These are phyloP conservation scores for Halichoeres trimaculatus DNA, from an alignment of 2,113 vertebrate genomes.

Conservation along the genomic window DNA sequence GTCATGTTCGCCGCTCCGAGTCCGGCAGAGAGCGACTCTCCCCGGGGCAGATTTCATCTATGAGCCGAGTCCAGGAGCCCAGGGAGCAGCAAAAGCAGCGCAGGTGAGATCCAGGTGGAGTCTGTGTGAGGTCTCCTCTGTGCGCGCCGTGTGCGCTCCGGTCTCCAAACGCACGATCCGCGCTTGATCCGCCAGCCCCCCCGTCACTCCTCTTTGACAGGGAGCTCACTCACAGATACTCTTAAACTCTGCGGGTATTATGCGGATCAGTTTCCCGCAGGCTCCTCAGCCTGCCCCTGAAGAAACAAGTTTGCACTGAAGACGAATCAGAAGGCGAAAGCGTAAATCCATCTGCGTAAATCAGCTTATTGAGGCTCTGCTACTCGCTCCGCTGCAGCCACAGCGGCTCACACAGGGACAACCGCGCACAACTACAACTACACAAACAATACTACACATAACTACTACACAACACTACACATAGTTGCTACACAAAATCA, in stretches of 20 bases:
- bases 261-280: neutral
- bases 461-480: too few relatives aligned
- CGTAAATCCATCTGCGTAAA: conserved; percentile 62
- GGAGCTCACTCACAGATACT: too few relatives aligned
- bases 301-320: conserved; percentile 10
- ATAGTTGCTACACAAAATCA: too few relatives aligned
- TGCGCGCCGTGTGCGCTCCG: conserved; percentile 1
- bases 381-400: too few relatives aligned
- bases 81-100: neutral
- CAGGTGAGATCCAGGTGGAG: neutral
- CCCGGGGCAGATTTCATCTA: conserved; percentile 56
- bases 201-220: accelerated
- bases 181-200: neutral
- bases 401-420: too few relatives aligned
- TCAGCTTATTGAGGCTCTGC: conserved; percentile 52
- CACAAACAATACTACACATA: too few relatives aligned
- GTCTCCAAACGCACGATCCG: conserved; percentile 1
- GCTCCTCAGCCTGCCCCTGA: neutral
- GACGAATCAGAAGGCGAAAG: conserved; percentile 50
- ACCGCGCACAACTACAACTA: too few relatives aligned
- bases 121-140: neutral
- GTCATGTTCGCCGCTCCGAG: conserved; percentile 63
- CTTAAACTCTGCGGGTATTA: too few relatives aligned
- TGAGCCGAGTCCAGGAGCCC: conserved; percentile 35
- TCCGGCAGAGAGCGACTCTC: neutral